Evolutionary conservation across 2,888 invertebrate genomes (phyloP).

Genomic region (Sesamia inferens): DNA sequence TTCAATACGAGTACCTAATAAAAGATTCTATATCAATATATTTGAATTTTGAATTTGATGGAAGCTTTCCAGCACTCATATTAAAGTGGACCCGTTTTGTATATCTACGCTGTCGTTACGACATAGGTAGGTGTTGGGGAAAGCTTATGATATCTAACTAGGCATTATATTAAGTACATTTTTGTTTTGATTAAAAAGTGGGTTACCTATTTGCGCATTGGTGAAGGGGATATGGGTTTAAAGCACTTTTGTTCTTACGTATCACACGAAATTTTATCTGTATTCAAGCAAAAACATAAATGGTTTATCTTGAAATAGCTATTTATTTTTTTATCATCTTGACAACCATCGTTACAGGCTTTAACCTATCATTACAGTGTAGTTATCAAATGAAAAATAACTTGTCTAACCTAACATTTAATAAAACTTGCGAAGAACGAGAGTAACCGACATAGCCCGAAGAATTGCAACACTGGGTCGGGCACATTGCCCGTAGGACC

Average conservation of each 20-base stretch:
- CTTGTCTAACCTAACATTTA: too few species aligned
- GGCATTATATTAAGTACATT: background rate
- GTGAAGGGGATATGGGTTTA: background rate
- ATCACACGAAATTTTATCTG: background rate
- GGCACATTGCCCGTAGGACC: too few species aligned
- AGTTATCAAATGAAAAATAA: too few species aligned
- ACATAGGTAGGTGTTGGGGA: conserved; percentile 33
- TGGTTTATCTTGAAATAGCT: background rate
- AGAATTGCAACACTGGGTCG: too few species aligned
- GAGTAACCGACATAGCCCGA: too few species aligned
- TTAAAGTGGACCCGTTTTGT: conserved; percentile 18
- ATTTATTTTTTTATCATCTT: too few species aligned
- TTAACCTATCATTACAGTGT: too few species aligned
- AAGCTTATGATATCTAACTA: conserved; percentile 19
- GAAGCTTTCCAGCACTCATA: conserved; percentile 26
- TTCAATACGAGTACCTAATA: conserved; percentile 16
- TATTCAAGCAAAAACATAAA: background rate
- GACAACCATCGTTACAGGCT: too few species aligned
- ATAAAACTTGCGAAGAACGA: too few species aligned
- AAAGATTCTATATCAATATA: conserved; percentile 18
- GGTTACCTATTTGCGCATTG: background rate
- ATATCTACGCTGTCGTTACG: background rate
- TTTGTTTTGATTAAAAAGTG: conserved; percentile 5
- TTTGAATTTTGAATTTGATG: too few species aligned
- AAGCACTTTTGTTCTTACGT: background rate